Evolutionary conservation across 2,888 invertebrate genomes (phyloP), one percentile per base, ranked within the genome.

Genomic region (Melanostoma scalare): DNA sequence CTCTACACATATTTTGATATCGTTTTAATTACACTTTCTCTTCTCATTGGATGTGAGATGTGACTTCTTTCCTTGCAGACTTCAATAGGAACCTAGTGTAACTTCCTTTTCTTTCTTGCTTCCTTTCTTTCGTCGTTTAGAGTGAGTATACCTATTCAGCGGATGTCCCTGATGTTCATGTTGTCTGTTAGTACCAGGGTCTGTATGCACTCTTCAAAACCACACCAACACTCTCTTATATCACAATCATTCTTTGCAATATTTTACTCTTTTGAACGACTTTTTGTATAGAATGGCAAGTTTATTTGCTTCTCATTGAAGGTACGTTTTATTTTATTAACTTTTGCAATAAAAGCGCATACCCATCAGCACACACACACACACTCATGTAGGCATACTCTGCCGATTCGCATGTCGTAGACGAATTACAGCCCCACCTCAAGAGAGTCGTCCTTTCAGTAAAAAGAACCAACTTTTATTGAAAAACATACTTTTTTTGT

Each of bases 381-480:
- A 42, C 53, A 73, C 6, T 38, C 63, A 31, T 36, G 38, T 40
- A 10, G 20, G 33, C 33, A 40, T 36, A 38, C 60, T 8, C 35
- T 35, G n/a, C 46, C 44, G 50, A 31, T 71, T 44, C 65, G 46
- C 65, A 40, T 68, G 56, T 68, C 55, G 56, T 69, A 69, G 68
- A 74, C 73, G 69, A 69, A 84, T 79, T 84, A 74, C 74, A 79
- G 74, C 84, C 79, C 74, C 84, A 79, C 84, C 79, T 84, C 74
- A 84, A 84, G 84, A 84, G 84, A 84, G 78, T 74, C 10, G 60
- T 71, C 73, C 58, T 69, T 65, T 68, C 4, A 35, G 8, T 6
- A 60, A 68, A 77, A 63, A 63, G 38, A 10, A 20, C 52, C 48
- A 33, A 81, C 56, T 50, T 63, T 50, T 60, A 33, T 67, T 76